Evolutionary conservation across 2,797 vertebrate genomes (phyloP).

Genomic region (Kryptolebias ocellatus): DNA sequence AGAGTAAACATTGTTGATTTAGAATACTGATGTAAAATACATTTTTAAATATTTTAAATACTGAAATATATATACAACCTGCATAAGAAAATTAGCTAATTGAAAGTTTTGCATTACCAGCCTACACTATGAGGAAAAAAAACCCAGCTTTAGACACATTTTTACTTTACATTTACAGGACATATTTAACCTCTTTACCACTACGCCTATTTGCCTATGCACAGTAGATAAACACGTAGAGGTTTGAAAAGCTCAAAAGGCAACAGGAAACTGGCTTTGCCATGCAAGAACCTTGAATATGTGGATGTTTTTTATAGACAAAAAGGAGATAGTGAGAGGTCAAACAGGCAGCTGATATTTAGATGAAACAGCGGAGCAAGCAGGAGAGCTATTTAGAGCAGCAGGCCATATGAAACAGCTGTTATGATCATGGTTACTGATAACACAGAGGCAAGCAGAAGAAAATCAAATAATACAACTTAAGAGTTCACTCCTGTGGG

Average conservation of each 20-base stretch:
- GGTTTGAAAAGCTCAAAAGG: slow-evolving; percentile 19
- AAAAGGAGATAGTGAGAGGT: slow-evolving; percentile 43
- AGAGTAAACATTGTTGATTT: too few species aligned
- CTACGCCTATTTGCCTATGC: not conserved
- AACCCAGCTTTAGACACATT: too few species aligned
- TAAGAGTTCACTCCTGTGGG: slow-evolving; percentile 29
- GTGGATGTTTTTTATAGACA: slow-evolving; percentile 38
- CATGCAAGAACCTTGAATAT: slow-evolving; percentile 44
- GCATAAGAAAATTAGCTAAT: too few species aligned
- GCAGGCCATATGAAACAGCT: slow-evolving; percentile 42
- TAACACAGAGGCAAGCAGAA: slow-evolving; percentile 60
- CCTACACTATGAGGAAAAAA: too few species aligned
- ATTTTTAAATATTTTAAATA: too few species aligned
- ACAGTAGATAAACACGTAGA: not conserved
- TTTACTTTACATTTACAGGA: too few species aligned
- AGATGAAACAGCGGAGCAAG: slow-evolving; percentile 51
- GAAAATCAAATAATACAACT: slow-evolving; percentile 53
- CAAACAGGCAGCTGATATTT: slow-evolving; percentile 47
- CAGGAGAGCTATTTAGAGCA: slow-evolving; percentile 45
- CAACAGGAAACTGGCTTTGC: slow-evolving; percentile 40
- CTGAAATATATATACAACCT: too few species aligned
- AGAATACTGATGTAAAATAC: too few species aligned
- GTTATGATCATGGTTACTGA: slow-evolving; percentile 56
- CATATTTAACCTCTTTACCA: not conserved
- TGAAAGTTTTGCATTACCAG: too few species aligned